phyloP scores from a whole-genome alignment of 2,888 invertebrate genomes.

The Lordiphosa andalusiaca region DNA sequence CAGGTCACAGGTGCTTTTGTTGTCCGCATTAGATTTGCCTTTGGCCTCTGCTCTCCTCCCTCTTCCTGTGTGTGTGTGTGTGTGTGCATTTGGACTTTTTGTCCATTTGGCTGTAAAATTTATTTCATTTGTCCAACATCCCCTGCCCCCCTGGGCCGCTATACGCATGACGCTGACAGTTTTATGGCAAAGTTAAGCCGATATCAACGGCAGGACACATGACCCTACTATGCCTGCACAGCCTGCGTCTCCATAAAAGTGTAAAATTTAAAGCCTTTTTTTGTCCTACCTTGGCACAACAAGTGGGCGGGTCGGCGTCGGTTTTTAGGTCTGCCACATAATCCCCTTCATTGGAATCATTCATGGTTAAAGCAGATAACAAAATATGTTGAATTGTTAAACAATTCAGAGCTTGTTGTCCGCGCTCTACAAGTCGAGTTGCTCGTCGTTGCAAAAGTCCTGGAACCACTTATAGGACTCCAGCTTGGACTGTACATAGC shows the following conservation, averaged over 20 bases:
- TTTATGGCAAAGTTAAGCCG: slow-evolving; percentile 75
- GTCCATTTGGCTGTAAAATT: slow-evolving; percentile 74
- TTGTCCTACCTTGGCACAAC: slow-evolving; percentile 62
- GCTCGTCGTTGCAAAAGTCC: slow-evolving; percentile 9
- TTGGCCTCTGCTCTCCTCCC: slow-evolving; percentile 26
- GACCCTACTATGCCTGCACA: slow-evolving; percentile 40
- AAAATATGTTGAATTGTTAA: slow-evolving; percentile 35
- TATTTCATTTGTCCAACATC: slow-evolving; percentile 62
- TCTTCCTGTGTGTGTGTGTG: too few species aligned
- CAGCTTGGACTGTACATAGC: slow-evolving; percentile 18
- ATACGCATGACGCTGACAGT: slow-evolving; percentile 72
- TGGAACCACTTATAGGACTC: slow-evolving; percentile 27
- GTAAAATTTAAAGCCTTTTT: slow-evolving; percentile 70
- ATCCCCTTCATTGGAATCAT: slow-evolving; percentile 64
- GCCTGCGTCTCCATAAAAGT: slow-evolving; percentile 50
- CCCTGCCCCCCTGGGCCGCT: slow-evolving; percentile 31
- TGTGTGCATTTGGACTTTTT: slow-evolving; percentile 46
- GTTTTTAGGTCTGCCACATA: slow-evolving; percentile 65
- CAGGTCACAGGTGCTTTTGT: slow-evolving; percentile 75
- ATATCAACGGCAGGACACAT: slow-evolving; percentile 71
- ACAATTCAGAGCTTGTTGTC: not conserved
- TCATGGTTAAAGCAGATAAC: slow-evolving; percentile 72
- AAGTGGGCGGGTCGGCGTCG: slow-evolving; percentile 51
- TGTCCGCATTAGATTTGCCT: slow-evolving; percentile 69
- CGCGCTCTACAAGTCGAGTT: slow-evolving; percentile 7